These are phyloP conservation scores for Petrocephalus zakoni DNA, from an alignment of 2,113 vertebrate species.

Conservation along the genomic window DNA sequence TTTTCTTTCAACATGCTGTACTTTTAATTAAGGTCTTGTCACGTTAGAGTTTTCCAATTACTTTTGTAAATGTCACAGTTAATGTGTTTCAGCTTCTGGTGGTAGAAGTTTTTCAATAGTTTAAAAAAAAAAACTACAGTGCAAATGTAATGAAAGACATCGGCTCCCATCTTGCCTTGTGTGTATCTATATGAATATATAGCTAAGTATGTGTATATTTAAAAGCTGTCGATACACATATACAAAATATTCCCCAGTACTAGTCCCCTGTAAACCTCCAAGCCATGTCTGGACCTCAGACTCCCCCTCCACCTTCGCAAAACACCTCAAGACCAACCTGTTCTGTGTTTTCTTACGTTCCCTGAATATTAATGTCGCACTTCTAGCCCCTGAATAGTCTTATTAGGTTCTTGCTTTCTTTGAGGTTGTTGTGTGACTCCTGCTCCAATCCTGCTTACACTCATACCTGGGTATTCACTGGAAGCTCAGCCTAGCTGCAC, in stretches of 20 bases:
- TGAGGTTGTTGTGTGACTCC: neutral
- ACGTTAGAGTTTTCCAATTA: constrained; percentile 17
- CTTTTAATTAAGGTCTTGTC: constrained; percentile 17
- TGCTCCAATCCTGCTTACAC: neutral
- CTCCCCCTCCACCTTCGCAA: neutral
- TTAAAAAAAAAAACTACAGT: neutral
- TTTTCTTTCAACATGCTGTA: neutral
- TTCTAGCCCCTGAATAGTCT: neutral
- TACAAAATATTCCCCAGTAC: too few species aligned
- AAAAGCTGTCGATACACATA: neutral
- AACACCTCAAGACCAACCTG: neutral
- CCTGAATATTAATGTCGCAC: neutral
- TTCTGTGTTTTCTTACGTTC: neutral
- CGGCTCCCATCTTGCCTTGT: neutral
- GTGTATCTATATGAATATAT: neutral
- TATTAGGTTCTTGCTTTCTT: neutral
- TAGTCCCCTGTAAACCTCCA: neutral
- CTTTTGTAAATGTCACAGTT: constrained; percentile 15
- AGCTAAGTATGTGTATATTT: neutral
- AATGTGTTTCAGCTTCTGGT: constrained; percentile 10
- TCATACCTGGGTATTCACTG: neutral
- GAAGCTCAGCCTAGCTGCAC: neutral
- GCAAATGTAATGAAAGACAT: neutral
- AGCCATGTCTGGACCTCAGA: too few species aligned
- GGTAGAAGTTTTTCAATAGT: neutral